These are phyloP conservation scores for Drosophila lutescens DNA, from an alignment of 2,888 invertebrate species.

Conservation along the genomic window DNA sequence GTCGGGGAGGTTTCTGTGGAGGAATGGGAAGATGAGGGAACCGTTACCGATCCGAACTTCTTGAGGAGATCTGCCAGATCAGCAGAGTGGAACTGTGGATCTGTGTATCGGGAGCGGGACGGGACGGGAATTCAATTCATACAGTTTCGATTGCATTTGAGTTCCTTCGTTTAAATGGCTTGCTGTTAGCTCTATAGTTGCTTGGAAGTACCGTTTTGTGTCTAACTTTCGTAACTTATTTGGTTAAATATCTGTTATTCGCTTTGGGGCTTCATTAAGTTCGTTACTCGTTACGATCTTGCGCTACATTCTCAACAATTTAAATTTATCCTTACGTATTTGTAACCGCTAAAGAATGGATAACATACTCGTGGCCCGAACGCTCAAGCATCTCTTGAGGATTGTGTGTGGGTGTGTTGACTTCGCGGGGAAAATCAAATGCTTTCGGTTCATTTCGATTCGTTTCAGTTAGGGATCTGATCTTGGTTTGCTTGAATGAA, in stretches of 20 bases:
- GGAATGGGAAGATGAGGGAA: constrained; percentile 1
- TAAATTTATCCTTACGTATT: constrained; percentile 70
- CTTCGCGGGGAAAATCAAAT: constrained; percentile 6
- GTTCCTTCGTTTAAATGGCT: constrained; percentile 22
- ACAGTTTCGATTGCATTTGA: constrained; percentile 29
- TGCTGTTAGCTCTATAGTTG: constrained; percentile 72
- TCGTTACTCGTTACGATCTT: constrained; percentile 37
- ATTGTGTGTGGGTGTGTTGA: constrained; percentile 20
- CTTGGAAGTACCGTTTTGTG: constrained; percentile 73
- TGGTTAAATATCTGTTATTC: constrained; percentile 59
- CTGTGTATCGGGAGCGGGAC: constrained; percentile 1
- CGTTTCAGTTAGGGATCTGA: constrained; percentile 13
- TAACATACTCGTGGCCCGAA: constrained; percentile 56
- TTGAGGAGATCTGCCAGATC: not conserved
- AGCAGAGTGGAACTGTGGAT: too few species aligned
- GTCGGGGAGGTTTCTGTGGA: constrained; percentile 6
- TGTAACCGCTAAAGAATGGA: constrained; percentile 67
- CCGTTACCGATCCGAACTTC: not conserved
- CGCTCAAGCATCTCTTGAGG: constrained; percentile 34
- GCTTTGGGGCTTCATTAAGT: constrained; percentile 27
- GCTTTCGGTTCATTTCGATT: constrained; percentile 6
- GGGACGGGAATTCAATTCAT: constrained; percentile 32
- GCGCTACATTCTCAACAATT: constrained; percentile 75
- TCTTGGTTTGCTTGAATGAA: constrained; percentile 60
- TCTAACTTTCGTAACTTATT: constrained; percentile 70